Base-by-base conservation (phyloP, 53 echinoderm and acorn worm genomes). In the Apostichopus leukothele region DNA sequence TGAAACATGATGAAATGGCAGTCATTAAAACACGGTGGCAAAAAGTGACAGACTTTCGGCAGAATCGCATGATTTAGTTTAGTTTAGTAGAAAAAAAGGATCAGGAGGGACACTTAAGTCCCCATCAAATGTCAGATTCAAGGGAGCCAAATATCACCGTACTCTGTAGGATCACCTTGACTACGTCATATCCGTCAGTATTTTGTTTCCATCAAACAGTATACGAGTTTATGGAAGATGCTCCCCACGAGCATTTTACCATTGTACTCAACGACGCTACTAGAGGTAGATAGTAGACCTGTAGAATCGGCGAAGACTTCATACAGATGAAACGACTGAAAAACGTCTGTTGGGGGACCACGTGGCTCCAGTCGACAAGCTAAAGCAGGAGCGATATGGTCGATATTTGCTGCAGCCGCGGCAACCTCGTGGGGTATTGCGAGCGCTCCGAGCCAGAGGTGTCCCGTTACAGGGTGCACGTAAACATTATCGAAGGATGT, bases 221-320 rank as follows among this genome's bases (percentile, higher is more conserved):
- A 87, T 7, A 54, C 88, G 6, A 87, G 75, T 74, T 87, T 87
- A 27, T 87, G 88, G 75, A 73, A 52, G 7, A 87, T 75, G 54
- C 74, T 75, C 9, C 88, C 88, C 4, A 87, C 22, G 50, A 87
- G 60, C 19, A 87, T 75, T 53, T 75, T 74, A n/a, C 54, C 88
- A 14, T 75, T 13, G 88, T 87, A 75, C 11, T 87, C 52, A 59
- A 75, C 88, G 9, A 75, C 88, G 9, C 13, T 5, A n/a, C 74
- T 75, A 52, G 75, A 74, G 20, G 88, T 87, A 21, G 74, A 75
- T 75, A 87, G 51, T 23, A 87, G 52, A 51, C 74, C 74, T 11
- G 54, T 59, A 53, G 51, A 54, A 22, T 87, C 88, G 16, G 75
- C 88, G 53, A 87, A 87, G 2, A 87, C 75, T 74, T 87, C 88